Conservation (phyloP, 2,797 vertebrate species). For the Aratinga solstitialis region DNA sequence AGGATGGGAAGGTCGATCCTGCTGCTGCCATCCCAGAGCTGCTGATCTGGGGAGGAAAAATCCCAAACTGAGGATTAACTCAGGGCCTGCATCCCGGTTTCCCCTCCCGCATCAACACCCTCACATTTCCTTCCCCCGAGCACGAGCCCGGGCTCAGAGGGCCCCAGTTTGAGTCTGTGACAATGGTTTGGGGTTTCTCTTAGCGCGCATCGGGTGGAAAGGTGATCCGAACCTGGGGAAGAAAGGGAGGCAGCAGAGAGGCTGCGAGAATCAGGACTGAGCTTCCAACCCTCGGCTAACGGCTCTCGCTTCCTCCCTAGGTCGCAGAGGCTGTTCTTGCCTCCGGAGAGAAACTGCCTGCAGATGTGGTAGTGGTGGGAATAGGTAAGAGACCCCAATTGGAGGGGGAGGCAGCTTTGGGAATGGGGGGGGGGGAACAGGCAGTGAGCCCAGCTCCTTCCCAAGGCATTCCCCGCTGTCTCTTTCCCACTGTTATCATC, state of each 20-base stretch:
- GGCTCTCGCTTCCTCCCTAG: conserved; percentile 62
- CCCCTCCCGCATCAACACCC: neutral
- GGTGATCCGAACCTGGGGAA: conserved; percentile 8
- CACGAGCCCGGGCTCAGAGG: neutral
- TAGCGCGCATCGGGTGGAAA: neutral
- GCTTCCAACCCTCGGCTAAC: neutral
- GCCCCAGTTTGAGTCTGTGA: neutral
- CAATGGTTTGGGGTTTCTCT: neutral
- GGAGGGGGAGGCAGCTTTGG: neutral
- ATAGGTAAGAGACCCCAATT: conserved; percentile 74
- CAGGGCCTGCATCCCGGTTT: neutral
- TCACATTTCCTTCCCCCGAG: neutral
- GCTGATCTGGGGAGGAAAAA: neutral
- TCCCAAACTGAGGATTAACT: neutral
- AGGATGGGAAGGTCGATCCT: conserved; percentile 78
- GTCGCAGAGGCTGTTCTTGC: conserved; percentile 81
- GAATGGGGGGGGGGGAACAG: neutral
- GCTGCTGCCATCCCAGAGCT: neutral
- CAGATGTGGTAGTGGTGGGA: conserved; percentile 84
- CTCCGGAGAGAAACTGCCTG: conserved; percentile 77
- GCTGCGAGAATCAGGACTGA: conserved; percentile 2
- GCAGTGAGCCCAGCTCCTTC: neutral
- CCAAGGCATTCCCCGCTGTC: neutral
- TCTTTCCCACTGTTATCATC: neutral
- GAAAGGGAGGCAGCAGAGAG: conserved; percentile 5